A percentile compares a stretch with the other conserved stretches of the same genome.
phyloP scores from a whole-genome alignment of 2,113 vertebrate genomes.

The Labeo catla region DNA sequence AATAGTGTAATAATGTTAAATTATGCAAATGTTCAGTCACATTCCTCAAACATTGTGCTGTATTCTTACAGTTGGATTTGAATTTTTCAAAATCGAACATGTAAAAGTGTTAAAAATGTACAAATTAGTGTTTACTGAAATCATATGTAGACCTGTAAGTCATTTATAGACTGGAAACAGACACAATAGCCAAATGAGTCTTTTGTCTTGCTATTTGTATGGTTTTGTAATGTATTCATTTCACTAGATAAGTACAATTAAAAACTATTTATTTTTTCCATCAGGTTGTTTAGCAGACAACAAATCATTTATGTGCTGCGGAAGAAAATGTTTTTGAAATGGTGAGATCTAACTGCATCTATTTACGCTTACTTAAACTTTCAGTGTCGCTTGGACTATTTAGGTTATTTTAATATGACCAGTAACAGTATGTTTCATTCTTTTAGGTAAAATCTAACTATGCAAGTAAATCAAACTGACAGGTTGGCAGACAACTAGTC shows the following conservation, averaged over 20 bases:
- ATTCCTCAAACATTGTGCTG: conserved; percentile 3
- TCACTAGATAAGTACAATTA: neutral
- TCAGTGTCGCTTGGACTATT: neutral
- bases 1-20: neutral
- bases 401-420: neutral
- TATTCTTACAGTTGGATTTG: neutral
- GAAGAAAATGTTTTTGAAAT: neutral
- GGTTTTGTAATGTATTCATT: neutral
- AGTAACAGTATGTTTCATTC: neutral
- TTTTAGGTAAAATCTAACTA: neutral
- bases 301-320: neutral
- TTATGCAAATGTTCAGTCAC: neutral
- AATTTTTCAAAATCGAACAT: neutral
- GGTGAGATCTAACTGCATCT: neutral
- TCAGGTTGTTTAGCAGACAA: conserved; percentile 1
- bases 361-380: neutral
- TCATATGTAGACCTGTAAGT: neutral
- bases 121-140: neutral
- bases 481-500: neutral
- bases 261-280: neutral
- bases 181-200: neutral
- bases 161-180: neutral
- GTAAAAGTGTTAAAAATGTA: neutral
- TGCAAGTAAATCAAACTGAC: neutral
- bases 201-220: neutral